A percentile compares a stretch with the other conserved stretches of the same genome.
phyloP scores from a whole-genome alignment of 1,140 invertebrate species.

The Drosophila funebris region DNA sequence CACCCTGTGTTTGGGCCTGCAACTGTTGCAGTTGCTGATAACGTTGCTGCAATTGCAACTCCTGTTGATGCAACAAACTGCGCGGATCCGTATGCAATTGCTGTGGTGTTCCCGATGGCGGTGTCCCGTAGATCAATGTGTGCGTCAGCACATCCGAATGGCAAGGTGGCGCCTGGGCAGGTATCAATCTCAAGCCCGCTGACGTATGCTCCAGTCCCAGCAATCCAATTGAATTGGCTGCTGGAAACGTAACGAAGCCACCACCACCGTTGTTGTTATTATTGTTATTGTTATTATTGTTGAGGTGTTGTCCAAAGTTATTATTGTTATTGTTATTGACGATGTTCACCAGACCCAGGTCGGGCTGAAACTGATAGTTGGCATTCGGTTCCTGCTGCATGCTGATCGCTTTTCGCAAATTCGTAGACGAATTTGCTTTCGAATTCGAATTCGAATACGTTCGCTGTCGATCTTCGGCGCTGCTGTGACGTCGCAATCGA shows the following conservation, averaged over 20 bases:
- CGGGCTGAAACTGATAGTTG: conserved; percentile 83
- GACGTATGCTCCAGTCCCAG: conserved; percentile 68
- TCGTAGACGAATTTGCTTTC: conserved; percentile 22
- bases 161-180: conserved; percentile 44
- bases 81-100: conserved; percentile 69
- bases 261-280: conserved; percentile 20
- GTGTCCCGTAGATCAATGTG: conserved; percentile 78
- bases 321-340: conserved; percentile 59
- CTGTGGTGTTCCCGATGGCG: conserved; percentile 59
- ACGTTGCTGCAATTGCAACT: conserved; percentile 76
- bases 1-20: conserved; percentile 76
- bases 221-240: conserved; percentile 53
- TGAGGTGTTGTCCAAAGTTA: conserved; percentile 9
- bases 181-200: conserved; percentile 54
- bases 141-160: conserved; percentile 77
- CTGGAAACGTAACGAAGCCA: conserved; percentile 64
- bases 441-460: conserved; percentile 42
- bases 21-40: conserved; percentile 79
- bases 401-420: conserved; percentile 68
- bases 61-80: conserved; percentile 76
- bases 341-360: conserved; percentile 83
- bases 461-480: conserved; percentile 65
- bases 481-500: conserved; percentile 67
- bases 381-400: conserved; percentile 84
- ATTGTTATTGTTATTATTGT: conserved; percentile 30